Conservation (phyloP, 2,888 invertebrate genomes). For the Euplexia lucipara region DNA sequence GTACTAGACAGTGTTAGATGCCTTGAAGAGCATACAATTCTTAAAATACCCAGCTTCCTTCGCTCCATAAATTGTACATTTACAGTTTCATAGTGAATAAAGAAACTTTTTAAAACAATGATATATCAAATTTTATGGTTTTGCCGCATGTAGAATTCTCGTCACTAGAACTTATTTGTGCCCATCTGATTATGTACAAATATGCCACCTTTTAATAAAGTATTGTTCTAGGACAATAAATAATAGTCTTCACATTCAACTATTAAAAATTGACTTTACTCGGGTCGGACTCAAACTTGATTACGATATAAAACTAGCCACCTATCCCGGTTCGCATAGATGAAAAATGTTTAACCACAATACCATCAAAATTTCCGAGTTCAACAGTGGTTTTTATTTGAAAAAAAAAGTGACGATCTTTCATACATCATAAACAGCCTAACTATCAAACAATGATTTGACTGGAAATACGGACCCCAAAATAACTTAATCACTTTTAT, state of each 20-base stretch:
- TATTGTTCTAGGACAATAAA: too few relatives aligned
- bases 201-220: too few relatives aligned
- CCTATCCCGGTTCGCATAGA: too few relatives aligned
- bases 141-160: background rate
- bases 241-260: too few relatives aligned
- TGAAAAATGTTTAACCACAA: too few relatives aligned
- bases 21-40: conserved; percentile 21
- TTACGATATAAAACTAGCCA: too few relatives aligned
- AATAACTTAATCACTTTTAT: background rate
- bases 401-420: too few relatives aligned
- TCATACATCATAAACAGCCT: background rate
- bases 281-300: too few relatives aligned
- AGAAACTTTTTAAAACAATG: background rate
- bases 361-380: too few relatives aligned
- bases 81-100: background rate
- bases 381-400: too few relatives aligned
- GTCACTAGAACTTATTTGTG: background rate
- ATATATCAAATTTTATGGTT: background rate
- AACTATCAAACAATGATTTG: background rate
- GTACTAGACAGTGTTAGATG: conserved; percentile 48
- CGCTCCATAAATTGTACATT: conserved; percentile 14
- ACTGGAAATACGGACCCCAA: background rate
- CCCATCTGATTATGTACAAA: too few relatives aligned
- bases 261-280: background rate
- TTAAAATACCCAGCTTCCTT: background rate